phyloP scores from a whole-genome alignment of 64 coral and sea anemone genomes.

The Pocillopora damicornis region DNA sequence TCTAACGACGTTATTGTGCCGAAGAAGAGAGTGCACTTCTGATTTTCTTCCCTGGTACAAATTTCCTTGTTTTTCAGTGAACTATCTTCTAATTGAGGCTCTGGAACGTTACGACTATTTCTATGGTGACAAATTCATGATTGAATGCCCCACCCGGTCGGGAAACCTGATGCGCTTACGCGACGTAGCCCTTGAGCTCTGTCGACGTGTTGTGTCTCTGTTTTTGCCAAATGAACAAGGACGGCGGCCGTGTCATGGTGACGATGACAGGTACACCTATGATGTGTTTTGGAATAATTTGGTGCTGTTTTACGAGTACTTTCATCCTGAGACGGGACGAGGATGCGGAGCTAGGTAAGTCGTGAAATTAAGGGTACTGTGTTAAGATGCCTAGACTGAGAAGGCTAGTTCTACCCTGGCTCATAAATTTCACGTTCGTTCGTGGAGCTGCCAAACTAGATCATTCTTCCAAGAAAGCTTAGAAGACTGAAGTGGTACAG shows the following conservation, averaged over 20 bases:
- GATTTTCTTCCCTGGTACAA: not conserved
- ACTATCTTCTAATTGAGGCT: slow-evolving; percentile 77
- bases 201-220: slow-evolving; percentile 69
- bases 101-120: slow-evolving; percentile 91
- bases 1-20: too few species aligned
- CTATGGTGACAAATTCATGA: slow-evolving; percentile 72
- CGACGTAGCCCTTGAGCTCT: slow-evolving; percentile 80
- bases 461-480: too few species aligned
- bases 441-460: too few species aligned
- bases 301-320: slow-evolving; percentile 99
- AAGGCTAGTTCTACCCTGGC: not conserved
- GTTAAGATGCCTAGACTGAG: not conserved
- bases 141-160: slow-evolving; percentile 94
- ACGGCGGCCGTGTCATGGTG: slow-evolving; percentile 89
- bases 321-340: slow-evolving; percentile 87
- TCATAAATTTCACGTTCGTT: too few species aligned
- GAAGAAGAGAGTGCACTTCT: too few species aligned
- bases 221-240: slow-evolving; percentile 82
- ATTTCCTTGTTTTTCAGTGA: slow-evolving; percentile 54
- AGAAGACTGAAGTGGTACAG: too few species aligned
- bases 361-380: not conserved
- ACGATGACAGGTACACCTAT: slow-evolving; percentile 65
- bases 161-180: slow-evolving; percentile 88
- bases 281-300: slow-evolving; percentile 87
- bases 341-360: slow-evolving; percentile 93